Conservation (phyloP, 2,113 vertebrate species). For the Scophthalmus maximus region DNA sequence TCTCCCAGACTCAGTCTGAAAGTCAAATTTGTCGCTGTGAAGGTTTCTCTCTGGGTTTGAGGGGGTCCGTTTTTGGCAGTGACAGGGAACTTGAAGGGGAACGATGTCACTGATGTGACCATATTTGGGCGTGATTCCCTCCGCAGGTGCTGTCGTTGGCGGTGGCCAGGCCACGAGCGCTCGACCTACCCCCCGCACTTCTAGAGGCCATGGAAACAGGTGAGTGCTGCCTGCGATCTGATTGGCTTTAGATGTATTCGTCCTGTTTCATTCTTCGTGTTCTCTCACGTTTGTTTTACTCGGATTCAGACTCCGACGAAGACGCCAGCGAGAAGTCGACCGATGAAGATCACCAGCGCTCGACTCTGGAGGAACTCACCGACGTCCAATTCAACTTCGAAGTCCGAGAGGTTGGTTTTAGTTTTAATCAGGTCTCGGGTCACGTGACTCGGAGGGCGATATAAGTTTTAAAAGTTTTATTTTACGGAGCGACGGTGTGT, state of each 20-base stretch:
- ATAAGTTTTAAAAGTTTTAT: too few relatives aligned
- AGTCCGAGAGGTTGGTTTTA: slow-evolving; percentile 86
- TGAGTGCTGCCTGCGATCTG: slow-evolving; percentile 52
- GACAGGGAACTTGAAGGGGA: neutral
- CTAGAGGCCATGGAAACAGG: slow-evolving; percentile 86
- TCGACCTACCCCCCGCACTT: slow-evolving; percentile 73
- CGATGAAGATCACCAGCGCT: slow-evolving; percentile 69
- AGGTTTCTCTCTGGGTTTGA: too few relatives aligned
- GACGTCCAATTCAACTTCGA: slow-evolving; percentile 93
- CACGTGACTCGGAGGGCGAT: neutral
- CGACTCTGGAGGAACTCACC: slow-evolving; percentile 85
- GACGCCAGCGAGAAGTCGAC: slow-evolving; percentile 71
- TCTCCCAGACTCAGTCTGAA: too few relatives aligned
- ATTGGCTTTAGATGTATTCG: neutral
- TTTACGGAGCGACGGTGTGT: slow-evolving; percentile 4
- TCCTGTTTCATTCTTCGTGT: neutral
- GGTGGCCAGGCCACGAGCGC: slow-evolving; percentile 62
- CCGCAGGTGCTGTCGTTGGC: slow-evolving; percentile 75
- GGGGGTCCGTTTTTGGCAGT: neutral
- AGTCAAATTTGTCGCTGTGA: too few relatives aligned
- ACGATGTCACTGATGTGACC: neutral
- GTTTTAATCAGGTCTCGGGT: too few relatives aligned
- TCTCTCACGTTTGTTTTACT: neutral
- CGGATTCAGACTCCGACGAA: slow-evolving; percentile 77
- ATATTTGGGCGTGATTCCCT: neutral